Evolutionary conservation across 37 sponge, comb jelly and placozoan genomes (phyloP).

Genomic region (Halisarca cf. caerulea): DNA sequence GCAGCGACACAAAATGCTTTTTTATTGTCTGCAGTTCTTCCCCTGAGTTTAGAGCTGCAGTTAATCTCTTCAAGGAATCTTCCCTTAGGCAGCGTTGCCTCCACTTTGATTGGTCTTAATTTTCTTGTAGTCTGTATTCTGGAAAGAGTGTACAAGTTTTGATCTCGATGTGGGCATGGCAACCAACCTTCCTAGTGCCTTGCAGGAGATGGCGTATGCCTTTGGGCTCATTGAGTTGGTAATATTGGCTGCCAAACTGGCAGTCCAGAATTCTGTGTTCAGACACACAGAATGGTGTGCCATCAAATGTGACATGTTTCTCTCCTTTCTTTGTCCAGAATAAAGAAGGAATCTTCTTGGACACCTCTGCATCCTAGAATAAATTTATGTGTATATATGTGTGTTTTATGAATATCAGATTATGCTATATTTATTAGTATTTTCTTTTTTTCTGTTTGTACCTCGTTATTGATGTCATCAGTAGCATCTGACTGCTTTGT

Average conservation of each 20-base stretch:
- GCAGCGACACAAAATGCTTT: conserved; percentile 37
- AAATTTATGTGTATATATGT: background rate
- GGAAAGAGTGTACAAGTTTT: background rate
- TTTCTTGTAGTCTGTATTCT: background rate
- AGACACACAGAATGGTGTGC: conserved; percentile 16
- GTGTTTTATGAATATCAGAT: background rate
- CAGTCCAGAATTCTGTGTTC: background rate
- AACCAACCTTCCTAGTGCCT: conserved; percentile 31
- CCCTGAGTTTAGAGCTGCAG: background rate
- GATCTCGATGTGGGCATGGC: conserved; percentile 15
- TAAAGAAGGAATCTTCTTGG: background rate
- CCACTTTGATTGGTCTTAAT: background rate
- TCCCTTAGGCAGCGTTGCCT: background rate
- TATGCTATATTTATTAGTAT: too few relatives aligned
- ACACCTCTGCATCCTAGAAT: background rate
- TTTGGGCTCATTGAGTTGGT: background rate
- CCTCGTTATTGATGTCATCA: too few relatives aligned
- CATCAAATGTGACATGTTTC: conserved; percentile 6
- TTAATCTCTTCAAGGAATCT: background rate
- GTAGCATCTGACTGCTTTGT: too few relatives aligned
- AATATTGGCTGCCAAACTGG: conserved; percentile 27
- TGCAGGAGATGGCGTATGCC: background rate
- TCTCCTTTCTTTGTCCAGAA: conserved; percentile 20
- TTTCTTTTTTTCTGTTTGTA: too few relatives aligned
- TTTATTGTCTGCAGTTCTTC: background rate